Conservation (phyloP, 2,797 vertebrate species). For the Gymnocypris eckloni region DNA sequence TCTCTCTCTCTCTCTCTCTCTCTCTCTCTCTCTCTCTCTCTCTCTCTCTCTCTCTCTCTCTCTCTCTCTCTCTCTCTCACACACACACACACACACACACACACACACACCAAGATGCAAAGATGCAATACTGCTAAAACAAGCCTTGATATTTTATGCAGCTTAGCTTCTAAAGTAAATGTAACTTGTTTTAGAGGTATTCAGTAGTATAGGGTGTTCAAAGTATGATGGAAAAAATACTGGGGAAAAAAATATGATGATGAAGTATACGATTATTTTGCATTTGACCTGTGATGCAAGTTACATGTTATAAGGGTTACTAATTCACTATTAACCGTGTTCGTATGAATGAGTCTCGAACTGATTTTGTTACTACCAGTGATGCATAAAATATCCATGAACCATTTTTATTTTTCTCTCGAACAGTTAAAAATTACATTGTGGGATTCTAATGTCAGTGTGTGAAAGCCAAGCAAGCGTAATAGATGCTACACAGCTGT, state of each 20-base stretch:
- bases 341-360: conserved; percentile 58
- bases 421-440: conserved; percentile 70
- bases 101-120: neutral
- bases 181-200: too few relatives aligned
- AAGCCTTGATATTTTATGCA: neutral
- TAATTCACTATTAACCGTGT: neutral
- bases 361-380: conserved; percentile 56
- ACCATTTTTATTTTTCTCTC: conserved; percentile 43
- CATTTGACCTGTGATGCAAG: neutral
- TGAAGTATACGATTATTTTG: neutral
- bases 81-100: conserved; percentile 8
- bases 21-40: conserved; percentile 24
- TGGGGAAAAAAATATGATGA: neutral
- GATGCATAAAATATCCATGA: conserved; percentile 55
- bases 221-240: neutral
- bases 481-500: conserved; percentile 27
- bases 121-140: neutral
- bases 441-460: conserved; percentile 55
- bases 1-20: conserved; percentile 29
- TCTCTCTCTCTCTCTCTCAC: conserved; percentile 4
- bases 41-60: neutral
- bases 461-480: neutral
- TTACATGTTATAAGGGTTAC: neutral
- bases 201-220: too few relatives aligned
- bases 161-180: neutral